These are phyloP conservation scores for Epinephelus lanceolatus DNA, from an alignment of 2,113 vertebrate species.

Conservation along the genomic window DNA sequence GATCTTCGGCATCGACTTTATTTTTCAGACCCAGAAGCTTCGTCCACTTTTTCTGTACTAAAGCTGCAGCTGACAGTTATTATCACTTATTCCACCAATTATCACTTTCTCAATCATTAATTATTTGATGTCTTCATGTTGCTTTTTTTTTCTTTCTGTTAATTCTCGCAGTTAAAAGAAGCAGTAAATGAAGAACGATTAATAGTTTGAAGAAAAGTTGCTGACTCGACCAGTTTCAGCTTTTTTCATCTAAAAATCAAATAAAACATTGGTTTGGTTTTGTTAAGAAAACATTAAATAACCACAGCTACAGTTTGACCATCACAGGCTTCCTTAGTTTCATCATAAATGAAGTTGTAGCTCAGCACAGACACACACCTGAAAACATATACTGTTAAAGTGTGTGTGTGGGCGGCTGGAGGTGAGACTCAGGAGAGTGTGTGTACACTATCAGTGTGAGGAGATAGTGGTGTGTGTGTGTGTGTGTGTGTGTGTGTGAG, in stretches of 20 bases:
- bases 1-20: no score
- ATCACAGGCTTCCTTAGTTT: not conserved
- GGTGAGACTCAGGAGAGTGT: not conserved
- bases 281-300: not conserved
- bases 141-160: no score
- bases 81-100: no score
- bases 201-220: not conserved
- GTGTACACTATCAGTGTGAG: not conserved
- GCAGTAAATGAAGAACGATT: no score
- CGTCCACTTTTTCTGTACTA: no score
- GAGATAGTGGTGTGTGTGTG: not conserved
- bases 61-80: no score
- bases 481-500: conserved; percentile 33
- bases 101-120: no score
- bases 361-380: not conserved
- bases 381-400: not conserved
- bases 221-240: no score
- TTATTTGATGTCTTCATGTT: no score
- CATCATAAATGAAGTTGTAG: not conserved
- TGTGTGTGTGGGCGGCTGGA: conserved; percentile 7
- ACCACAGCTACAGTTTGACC: not conserved
- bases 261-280: not conserved
- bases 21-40: no score
- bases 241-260: not conserved
- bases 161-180: no score